phyloP scores from a whole-genome alignment of 2,888 invertebrate genomes.

The Habroteleia sp. region DNA sequence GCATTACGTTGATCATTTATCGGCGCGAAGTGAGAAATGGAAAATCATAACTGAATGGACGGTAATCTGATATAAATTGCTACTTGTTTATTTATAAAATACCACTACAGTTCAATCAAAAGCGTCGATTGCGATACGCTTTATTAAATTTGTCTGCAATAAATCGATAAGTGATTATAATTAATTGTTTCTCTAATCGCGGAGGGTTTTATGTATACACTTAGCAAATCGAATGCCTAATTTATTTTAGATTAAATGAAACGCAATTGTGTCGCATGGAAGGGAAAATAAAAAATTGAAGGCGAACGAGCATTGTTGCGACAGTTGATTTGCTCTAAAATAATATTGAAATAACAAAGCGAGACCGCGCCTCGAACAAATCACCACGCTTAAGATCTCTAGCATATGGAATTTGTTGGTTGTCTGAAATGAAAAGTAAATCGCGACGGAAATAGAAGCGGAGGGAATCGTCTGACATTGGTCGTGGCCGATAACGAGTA shows the following conservation, averaged over 20 bases:
- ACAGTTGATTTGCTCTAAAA: background rate
- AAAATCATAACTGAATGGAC: conserved; percentile 30
- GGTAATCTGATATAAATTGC: conserved; percentile 22
- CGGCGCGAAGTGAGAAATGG: conserved; percentile 14
- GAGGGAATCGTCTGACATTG: conserved; percentile 55
- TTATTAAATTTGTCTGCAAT: no score
- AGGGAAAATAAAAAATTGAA: no score
- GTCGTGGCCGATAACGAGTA: conserved; percentile 59
- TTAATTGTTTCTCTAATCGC: no score
- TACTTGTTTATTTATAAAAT: conserved; percentile 15
- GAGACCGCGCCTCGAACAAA: background rate
- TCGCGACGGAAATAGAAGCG: conserved; percentile 37
- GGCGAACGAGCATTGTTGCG: no score
- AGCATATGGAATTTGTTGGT: conserved; percentile 7
- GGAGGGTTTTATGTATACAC: no score
- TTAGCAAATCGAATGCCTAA: no score
- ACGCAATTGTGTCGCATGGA: no score
- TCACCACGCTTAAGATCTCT: background rate
- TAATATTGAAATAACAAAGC: background rate
- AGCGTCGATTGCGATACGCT: no score
- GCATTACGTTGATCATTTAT: conserved; percentile 38
- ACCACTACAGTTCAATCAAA: background rate
- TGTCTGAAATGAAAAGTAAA: conserved; percentile 45
- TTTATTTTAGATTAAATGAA: no score
- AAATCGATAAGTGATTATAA: no score